Evolutionary conservation across 35 echinoderm and acorn worm species (phyloP), one percentile per base, ranked within the genome.

Genomic region (Apostichopus californicus): DNA sequence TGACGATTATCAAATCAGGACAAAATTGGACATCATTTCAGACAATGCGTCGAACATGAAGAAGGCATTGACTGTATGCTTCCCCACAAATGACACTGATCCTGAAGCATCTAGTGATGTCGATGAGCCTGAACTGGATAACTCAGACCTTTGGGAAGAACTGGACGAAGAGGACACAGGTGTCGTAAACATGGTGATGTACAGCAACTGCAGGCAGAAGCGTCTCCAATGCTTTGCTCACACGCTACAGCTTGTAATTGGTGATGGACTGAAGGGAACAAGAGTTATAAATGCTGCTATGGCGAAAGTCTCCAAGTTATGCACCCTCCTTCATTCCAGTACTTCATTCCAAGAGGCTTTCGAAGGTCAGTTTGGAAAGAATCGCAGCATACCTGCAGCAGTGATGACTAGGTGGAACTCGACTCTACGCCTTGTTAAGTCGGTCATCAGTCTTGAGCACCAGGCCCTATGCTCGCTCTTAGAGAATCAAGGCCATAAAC

Each of bases 41-140:
- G 52, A 87, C 56, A 60, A 87, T 65, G 83, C 83, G 8, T 46
- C 83, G 5, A 87, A 87, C 61, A 87, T 87, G 26, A 28, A 28
- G 83, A 87, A 87, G 55, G 83, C 83, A 5, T 87, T 86, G 10
- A 86, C 83, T 24, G 59, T 58, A 15, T 15, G n/a, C 20, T 86
- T 73, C n/a, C 70, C 71, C n/a, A 12, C 6, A 17, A 4, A 5
- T 55, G 79, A 82, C 14, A 57, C 34, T 13, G 28, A 57, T 5
- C 55, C 55, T 8, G 79, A 55, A 15, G 79, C 28, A 87, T 3
- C 20, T 87, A 24, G 83, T 28, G 26, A 87, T 65, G 83, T 60
- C 22, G 83, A 57, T 11, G 13, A 28, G 26, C 26, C 26, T 28
- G 26, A 28, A 28, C 26, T 28, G 26, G 26, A 28, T 28, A 28